Evolutionary conservation across 2,797 vertebrate genomes (phyloP).

Genomic region (Antrozous pallidus): DNA sequence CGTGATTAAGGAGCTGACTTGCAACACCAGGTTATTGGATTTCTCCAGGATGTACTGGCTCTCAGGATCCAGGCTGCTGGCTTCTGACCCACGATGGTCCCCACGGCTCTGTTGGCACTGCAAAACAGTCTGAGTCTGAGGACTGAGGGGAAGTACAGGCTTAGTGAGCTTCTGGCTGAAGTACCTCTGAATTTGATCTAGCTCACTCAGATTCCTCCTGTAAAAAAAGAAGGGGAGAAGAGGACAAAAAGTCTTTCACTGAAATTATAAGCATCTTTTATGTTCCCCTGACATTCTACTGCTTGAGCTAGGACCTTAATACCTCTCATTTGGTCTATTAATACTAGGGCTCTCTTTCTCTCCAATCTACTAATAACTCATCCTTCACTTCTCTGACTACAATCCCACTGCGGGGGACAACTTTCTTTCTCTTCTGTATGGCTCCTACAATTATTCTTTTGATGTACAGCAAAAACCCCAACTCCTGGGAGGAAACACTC

Average conservation of each 20-base stretch:
- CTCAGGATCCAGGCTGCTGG: conserved; percentile 59
- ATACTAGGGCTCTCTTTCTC: neutral
- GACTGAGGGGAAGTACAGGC: conserved; percentile 72
- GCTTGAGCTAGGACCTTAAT: neutral
- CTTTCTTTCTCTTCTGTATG: neutral
- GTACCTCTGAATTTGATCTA: conserved; percentile 95
- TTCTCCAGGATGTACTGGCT: conserved; percentile 84
- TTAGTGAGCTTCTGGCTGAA: conserved; percentile 91
- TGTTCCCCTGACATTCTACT: neutral
- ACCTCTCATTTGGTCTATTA: neutral
- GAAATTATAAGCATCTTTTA: neutral
- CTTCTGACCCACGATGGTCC: neutral
- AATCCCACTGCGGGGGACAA: neutral
- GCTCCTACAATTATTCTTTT: neutral
- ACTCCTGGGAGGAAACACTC: neutral
- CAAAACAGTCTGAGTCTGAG: neutral
- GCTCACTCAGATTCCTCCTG: conserved; percentile 93
- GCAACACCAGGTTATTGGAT: conserved; percentile 87
- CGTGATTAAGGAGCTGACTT: conserved; percentile 88
- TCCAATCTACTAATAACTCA: neutral
- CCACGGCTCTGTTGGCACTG: conserved; percentile 49
- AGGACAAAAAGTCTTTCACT: neutral
- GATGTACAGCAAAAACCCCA: neutral
- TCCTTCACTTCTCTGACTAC: neutral
- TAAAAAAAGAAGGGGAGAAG: conserved; percentile 20